These are phyloP conservation scores for Oryzias woworae DNA, from an alignment of 2,113 vertebrate genomes.

Conservation along the genomic window DNA sequence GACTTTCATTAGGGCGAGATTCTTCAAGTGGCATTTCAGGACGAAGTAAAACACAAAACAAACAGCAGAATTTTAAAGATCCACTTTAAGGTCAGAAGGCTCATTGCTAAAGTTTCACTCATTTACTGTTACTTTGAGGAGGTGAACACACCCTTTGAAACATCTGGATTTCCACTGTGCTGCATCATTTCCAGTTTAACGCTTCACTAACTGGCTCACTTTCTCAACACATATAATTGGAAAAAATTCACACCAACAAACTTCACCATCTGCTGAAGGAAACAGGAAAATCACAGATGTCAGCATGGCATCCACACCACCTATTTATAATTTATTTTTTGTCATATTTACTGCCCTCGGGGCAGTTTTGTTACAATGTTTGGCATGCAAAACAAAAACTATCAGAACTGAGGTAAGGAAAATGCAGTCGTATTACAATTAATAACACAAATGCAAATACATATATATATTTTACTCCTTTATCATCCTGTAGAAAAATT, in stretches of 20 bases:
- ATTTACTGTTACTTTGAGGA: background rate
- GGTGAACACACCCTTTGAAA: background rate
- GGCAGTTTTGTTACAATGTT: too few species aligned
- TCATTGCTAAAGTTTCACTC: background rate
- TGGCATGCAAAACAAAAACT: too few species aligned
- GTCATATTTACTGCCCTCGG: too few species aligned
- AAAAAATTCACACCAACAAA: background rate
- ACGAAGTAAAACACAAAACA: conserved; percentile 22
- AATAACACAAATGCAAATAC: too few species aligned
- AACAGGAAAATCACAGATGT: conserved; percentile 1
- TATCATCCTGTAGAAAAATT: too few species aligned
- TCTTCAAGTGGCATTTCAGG: conserved; percentile 37
- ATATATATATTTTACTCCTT: too few species aligned
- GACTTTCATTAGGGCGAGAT: conserved; percentile 51
- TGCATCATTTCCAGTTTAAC: background rate
- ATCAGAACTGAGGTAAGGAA: too few species aligned
- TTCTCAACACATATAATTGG: background rate
- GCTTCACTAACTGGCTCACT: background rate
- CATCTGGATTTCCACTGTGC: background rate
- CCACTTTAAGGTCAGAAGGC: conserved; percentile 19
- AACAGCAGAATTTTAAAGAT: conserved; percentile 31
- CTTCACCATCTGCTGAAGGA: background rate
- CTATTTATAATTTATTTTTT: background rate
- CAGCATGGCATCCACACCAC: background rate
- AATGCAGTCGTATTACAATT: too few species aligned